Base-by-base conservation (phyloP, 2,888 invertebrate species). In the Standfussiana lucernea region DNA sequence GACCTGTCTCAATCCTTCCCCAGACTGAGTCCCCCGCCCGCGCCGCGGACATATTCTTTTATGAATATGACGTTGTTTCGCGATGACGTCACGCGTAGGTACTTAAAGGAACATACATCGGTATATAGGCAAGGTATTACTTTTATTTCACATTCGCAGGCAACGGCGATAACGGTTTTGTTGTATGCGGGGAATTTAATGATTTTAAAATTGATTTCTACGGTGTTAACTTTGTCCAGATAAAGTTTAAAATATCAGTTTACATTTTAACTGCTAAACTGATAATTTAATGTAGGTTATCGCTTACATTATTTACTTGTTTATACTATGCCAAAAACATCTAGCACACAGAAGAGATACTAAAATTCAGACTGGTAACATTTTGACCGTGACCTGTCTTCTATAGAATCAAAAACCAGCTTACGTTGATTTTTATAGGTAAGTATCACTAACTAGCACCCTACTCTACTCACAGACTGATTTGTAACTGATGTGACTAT, bases 11-110 rank as follows among this genome's bases (percentile, higher is more conserved):
- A 72, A 76, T 40, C 59, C 65, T 78, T 37, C 37, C 59, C 1
- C 68, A 71, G 68, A 67, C n/a, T 56, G 37, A 62, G 64, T 72
- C 65, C 66, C 77, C 68, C n/a, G 59, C 50, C 6, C 64, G 75
- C 71, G 50, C 6, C 64, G 75, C 71, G 50, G 62, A 80, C 77
- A 64, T 86, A 77, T 86, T 81, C 72, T 86, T 86, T 81, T 81
- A 86, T 88, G 84, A 83, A 83, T 77, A 80, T 80, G 78, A 79
- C 67, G 67, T 75, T 77, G 56, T 81, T 72, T 28, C 35, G 11
- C 62, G 35, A 65, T 86, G 79, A 76, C 76, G 74, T 74, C 72
- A 82, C 53, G 2, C 32, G 18, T 70, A 13, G 37, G 21, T 47
- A 68, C 67, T 67, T 21, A 10, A n/a, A 42, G 15, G 2, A 24